A percentile compares a stretch with the other conserved stretches of the same genome.
Conservation (phyloP, 1,140 invertebrate genomes). For the Papilio aristodemus region DNA sequence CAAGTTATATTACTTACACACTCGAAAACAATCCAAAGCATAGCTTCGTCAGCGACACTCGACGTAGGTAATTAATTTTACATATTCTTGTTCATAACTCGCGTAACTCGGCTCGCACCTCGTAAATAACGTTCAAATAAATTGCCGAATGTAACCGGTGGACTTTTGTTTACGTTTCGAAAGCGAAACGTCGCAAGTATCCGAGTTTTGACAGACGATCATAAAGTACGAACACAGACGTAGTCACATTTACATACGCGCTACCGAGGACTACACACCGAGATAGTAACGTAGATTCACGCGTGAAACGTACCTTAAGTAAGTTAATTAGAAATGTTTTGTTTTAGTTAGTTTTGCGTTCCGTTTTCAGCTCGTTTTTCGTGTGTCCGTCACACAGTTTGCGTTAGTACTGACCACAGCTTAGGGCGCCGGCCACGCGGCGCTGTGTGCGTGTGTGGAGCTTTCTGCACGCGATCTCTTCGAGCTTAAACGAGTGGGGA, state of each 20-base stretch:
- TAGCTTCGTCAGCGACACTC: slow-evolving; percentile 58
- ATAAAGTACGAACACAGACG: slow-evolving; percentile 71
- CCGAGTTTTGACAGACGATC: slow-evolving; percentile 75
- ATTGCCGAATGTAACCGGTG: slow-evolving; percentile 48
- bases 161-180: slow-evolving; percentile 79
- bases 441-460: slow-evolving; percentile 74
- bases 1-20: slow-evolving; percentile 69
- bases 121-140: slow-evolving; percentile 68
- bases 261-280: slow-evolving; percentile 17
- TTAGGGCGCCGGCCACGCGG: slow-evolving; percentile 75
- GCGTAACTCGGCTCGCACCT: slow-evolving; percentile 58
- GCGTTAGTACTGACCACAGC: slow-evolving; percentile 79
- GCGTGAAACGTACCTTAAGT: slow-evolving; percentile 35
- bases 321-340: slow-evolving; percentile 49
- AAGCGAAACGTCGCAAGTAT: slow-evolving; percentile 75
- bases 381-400: slow-evolving; percentile 80
- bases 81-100: slow-evolving; percentile 74
- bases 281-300: slow-evolving; percentile 33
- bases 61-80: slow-evolving; percentile 68
- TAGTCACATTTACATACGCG: slow-evolving; percentile 68
- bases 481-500: slow-evolving; percentile 70
- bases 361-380: slow-evolving; percentile 77
- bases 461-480: slow-evolving; percentile 78
- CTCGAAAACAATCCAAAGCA: slow-evolving; percentile 71
- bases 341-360: slow-evolving; percentile 62